Base-by-base conservation (phyloP, 2,113 vertebrate genomes). In the Zosterops lateralis region DNA sequence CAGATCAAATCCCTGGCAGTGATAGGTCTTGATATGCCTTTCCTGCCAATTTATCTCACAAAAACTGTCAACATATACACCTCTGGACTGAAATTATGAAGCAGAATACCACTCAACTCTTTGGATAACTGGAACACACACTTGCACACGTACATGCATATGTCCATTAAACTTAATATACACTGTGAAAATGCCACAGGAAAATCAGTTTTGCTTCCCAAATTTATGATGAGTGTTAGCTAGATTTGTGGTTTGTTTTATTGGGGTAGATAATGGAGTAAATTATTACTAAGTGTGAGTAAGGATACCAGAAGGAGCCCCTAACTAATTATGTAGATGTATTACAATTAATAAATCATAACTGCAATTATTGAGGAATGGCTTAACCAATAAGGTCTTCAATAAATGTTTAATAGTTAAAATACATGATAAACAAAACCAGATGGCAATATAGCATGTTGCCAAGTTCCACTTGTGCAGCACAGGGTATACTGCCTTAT, bases 331-430 rank as follows among this genome's bases (percentile, higher is more conserved):
- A 92, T 79, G 50, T 70, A 93, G 89, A 57, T 56, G 62, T 95
- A 90, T 78, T 84, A 67, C 0, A 22, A 95, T 96, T 94, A 95
- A 95, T 95, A 97, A 94, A 90, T 96, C 86, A 96, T 95, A 92
- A 95, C 82, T 48, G 47, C 64, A 90, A 61, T 93, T 92, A 92
- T 65, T 94, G 79, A 95, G 76, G 72, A 93, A 80, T 93, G 45
- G 28, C 72, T 97, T 97, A 95, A 94, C 90, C 75, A 94, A 60
- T 94, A 92, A 93, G 71, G 76, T 88, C 72, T 97, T 95, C 87
- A 95, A 96, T 95, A 94, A 94, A 96, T 94, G 75, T 95, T 96
- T 97, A 97, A 95, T 94, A 93, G 65, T 95, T 93, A 84, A 94
- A 90, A 94, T 91, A 65, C 68, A 68, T 48, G 44, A 86, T 94